Evolutionary conservation across 2,888 invertebrate species (phyloP).

Genomic region (Tromatobia lineatoria): DNA sequence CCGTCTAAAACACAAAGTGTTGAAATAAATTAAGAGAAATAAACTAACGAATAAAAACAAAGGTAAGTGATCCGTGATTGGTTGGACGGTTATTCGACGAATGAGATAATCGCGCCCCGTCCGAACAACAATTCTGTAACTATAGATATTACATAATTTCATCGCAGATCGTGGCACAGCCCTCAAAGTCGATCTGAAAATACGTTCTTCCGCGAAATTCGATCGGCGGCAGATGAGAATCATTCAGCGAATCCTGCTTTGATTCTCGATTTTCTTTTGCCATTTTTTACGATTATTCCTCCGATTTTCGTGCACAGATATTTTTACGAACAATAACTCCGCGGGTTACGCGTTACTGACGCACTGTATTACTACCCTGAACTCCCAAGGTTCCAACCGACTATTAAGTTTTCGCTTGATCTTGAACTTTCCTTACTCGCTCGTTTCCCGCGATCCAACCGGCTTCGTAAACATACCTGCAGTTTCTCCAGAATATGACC

Average conservation of each 20-base stretch:
- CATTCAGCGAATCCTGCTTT: slow-evolving; percentile 2
- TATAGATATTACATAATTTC: slow-evolving; percentile 78
- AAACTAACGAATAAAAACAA: not conserved
- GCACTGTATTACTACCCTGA: not conserved
- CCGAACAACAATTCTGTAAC: slow-evolving; percentile 2
- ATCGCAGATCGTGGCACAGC: slow-evolving; percentile 80
- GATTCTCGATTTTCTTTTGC: slow-evolving; percentile 28
- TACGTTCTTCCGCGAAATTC: slow-evolving; percentile 79
- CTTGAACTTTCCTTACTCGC: slow-evolving; percentile 2
- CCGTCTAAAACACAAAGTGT: slow-evolving; percentile 77
- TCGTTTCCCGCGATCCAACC: not conserved
- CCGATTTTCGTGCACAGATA: not conserved
- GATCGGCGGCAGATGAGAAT: slow-evolving; percentile 41
- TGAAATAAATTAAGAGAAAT: not conserved
- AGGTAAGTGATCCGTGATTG: not conserved
- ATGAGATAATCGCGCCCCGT: not conserved
- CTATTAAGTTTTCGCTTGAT: not conserved
- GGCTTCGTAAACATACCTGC: slow-evolving; percentile 7
- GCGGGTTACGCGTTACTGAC: not conserved
- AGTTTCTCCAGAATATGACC: not conserved
- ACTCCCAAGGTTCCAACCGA: not conserved
- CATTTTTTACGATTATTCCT: not conserved
- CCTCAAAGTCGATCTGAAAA: slow-evolving; percentile 77
- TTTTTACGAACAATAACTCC: not conserved
- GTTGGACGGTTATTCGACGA: slow-evolving; percentile 7